Percentiles rank a stretch among this genome's conserved stretches.
Evolutionary conservation across 2,113 vertebrate genomes (phyloP).

Genomic region (Mystacornis crossleyi): DNA sequence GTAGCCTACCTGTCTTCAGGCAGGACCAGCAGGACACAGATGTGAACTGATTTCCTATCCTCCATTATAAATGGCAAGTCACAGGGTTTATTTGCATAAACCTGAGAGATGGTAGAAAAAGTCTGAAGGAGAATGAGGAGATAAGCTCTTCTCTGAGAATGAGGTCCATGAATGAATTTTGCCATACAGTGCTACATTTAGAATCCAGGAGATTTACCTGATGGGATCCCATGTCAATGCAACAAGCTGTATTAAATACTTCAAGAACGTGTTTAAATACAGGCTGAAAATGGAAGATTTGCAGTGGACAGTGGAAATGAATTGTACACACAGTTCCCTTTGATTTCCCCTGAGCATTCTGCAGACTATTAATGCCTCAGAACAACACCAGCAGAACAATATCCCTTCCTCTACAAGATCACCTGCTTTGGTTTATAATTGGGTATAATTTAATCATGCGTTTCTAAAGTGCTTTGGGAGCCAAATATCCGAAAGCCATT

Average conservation of each 20-base stretch:
- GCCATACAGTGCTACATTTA: not conserved
- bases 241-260: not conserved
- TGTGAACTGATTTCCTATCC: not conserved
- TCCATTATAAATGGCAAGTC: not conserved
- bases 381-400: not conserved
- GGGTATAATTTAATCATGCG: slow-evolving; percentile 43
- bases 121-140: not conserved
- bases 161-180: not conserved
- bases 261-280: not conserved
- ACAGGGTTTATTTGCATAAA: not conserved
- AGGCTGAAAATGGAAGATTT: not conserved
- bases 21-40: not conserved
- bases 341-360: not conserved
- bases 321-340: not conserved
- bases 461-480: slow-evolving; percentile 39
- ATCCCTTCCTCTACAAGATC: slow-evolving; percentile 16
- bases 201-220: not conserved
- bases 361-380: not conserved
- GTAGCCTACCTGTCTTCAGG: not conserved
- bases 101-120: not conserved
- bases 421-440: slow-evolving; percentile 44
- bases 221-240: not conserved
- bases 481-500: slow-evolving; percentile 23
- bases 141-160: not conserved
- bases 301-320: not conserved